phyloP scores from a whole-genome alignment of 2,888 invertebrate genomes.

The Drosophila putrida region DNA sequence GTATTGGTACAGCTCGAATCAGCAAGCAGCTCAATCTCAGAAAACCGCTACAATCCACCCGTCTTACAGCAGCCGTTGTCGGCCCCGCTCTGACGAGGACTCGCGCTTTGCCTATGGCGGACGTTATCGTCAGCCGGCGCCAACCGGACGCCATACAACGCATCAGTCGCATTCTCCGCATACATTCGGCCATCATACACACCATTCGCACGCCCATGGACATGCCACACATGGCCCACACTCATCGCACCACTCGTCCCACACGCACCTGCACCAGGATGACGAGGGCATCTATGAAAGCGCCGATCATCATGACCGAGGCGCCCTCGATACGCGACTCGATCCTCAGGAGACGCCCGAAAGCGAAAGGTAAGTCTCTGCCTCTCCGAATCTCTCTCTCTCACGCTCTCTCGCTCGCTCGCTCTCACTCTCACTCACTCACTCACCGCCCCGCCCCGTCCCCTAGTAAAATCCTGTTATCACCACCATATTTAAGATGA shows the following conservation, averaged over 20 bases:
- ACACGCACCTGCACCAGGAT: conserved; percentile 88
- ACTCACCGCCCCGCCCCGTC: neutral
- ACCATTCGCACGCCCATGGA: conserved; percentile 86
- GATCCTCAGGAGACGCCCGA: conserved; percentile 93
- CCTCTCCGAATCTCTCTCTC: conserved; percentile 12
- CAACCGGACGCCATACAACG: conserved; percentile 86
- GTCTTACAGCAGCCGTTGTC: conserved; percentile 87
- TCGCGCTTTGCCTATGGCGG: conserved; percentile 91
- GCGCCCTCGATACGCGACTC: conserved; percentile 87
- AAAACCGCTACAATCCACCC: conserved; percentile 86
- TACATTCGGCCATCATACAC: conserved; percentile 86
- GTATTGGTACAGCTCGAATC: conserved; percentile 84
- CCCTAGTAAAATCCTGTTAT: neutral
- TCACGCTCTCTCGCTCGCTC: conserved; percentile 5
- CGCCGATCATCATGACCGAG: conserved; percentile 90
- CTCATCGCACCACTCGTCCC: conserved; percentile 87
- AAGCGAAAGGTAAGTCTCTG: conserved; percentile 92
- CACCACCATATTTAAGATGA: neutral
- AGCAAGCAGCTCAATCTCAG: conserved; percentile 86
- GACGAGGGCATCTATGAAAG: conserved; percentile 96
- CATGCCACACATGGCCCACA: conserved; percentile 86
- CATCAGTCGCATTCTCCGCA: conserved; percentile 87
- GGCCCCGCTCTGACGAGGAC: conserved; percentile 89
- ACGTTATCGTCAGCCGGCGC: conserved; percentile 86
- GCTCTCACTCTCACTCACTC: conserved; percentile 2